Base-by-base conservation (phyloP, 2,797 vertebrate genomes). In the Aselliscus stoliczkanus region DNA sequence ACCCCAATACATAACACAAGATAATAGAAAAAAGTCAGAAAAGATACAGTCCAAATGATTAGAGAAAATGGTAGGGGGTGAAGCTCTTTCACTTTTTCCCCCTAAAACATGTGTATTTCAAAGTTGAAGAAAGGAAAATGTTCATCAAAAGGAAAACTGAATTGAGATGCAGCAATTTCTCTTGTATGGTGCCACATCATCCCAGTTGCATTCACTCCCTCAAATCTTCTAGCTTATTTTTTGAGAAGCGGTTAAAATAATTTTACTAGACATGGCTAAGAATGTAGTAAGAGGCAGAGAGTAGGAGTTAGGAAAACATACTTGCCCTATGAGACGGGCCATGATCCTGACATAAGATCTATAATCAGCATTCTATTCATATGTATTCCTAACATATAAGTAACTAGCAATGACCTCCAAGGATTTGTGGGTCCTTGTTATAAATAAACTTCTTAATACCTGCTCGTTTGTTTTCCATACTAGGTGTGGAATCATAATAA, bases 121-220 rank as follows among this genome's bases (percentile, higher is more conserved):
- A 90, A 85, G 62, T 70, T 73, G 17, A 54, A 84, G 47, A 88
- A 44, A n/a, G 50, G 21, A 84, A 62, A 85, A 31, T 54, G 42
- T 64, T 70, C 65, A 85, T 77, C 50, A 69, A 94, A 89, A 77
- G 70, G 20, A 88, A 34, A 89, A 39, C 52, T 34, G 44, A 77
- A 69, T 31, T 31, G 52, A 84, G 42, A 84, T 23, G 52, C 34
- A 44, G 72, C 64, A 72, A 72, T 37, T 77, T 72, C 23, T 77
- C 44, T 44, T 62, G 54, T 79, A 60, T 60, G 39, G 42, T 60
- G 42, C 15, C 62, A 27, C 25, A n/a, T 83, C 42, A 50, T 83
- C 39, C 27, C 10, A 56, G 13, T 54, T 47, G 37, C 39, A 56
- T 47, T 82, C 25, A 14, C 47, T 86, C 50, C 27, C 39, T 76